Evolutionary conservation across 2,888 invertebrate genomes (phyloP).

Genomic region (Ptilodon capucinus): DNA sequence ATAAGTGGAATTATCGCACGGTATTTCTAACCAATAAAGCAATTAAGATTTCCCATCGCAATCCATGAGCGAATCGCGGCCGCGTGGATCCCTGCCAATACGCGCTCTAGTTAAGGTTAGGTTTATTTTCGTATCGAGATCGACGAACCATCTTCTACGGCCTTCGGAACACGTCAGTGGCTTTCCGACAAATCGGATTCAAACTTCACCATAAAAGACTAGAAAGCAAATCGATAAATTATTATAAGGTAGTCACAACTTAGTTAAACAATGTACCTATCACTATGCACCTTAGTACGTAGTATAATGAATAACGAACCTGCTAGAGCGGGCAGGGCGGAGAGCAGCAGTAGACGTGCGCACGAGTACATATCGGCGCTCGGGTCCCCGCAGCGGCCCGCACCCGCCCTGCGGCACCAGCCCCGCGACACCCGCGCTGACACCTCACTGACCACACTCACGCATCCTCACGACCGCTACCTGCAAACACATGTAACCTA

Average conservation of each 20-base stretch:
- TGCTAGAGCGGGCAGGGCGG: slow-evolving; percentile 55
- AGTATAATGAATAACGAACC: slow-evolving; percentile 31
- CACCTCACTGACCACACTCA: background rate
- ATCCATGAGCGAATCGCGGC: background rate
- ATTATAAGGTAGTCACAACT: no score
- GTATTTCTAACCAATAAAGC: background rate
- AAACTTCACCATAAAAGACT: no score
- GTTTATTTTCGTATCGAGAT: slow-evolving; percentile 28
- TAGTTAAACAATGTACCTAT: no score
- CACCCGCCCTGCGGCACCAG: background rate
- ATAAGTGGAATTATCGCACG: background rate
- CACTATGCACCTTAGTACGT: no score
- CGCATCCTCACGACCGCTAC: background rate
- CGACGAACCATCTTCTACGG: slow-evolving; percentile 16
- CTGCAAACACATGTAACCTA: background rate
- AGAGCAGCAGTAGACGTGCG: slow-evolving; percentile 50
- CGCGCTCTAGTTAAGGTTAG: slow-evolving; percentile 14
- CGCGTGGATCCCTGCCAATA: slow-evolving; percentile 25
- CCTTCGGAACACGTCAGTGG: background rate
- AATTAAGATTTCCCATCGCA: background rate
- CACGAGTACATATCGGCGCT: slow-evolving; percentile 25
- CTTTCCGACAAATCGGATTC: background rate
- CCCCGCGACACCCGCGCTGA: background rate
- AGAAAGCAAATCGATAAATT: no score
- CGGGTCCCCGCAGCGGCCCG: background rate